Percentiles rank a stretch among this genome's conserved stretches.
Evolutionary conservation across 2,888 invertebrate genomes (phyloP).

Genomic region (Uloborus plumipes): DNA sequence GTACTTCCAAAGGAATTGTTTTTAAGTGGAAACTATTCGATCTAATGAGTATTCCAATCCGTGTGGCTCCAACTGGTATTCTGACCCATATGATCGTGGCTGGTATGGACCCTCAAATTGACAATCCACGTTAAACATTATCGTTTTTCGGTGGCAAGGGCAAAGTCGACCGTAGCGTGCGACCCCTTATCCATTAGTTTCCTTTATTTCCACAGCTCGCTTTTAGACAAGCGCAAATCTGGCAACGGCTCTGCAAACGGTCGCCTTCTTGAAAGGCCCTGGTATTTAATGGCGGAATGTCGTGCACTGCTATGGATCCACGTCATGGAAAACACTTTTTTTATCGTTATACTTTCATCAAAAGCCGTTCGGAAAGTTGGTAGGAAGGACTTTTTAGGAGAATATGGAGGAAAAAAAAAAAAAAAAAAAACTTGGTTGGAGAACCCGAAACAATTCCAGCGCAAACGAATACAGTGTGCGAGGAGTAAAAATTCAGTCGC

Average conservation of each 20-base stretch:
- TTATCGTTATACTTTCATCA: no score
- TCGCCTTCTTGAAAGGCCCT: conserved; percentile 1
- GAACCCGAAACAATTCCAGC: background rate
- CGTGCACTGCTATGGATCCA: conserved; percentile 23
- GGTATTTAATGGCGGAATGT: conserved; percentile 38
- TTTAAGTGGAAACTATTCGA: no score
- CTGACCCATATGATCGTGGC: no score
- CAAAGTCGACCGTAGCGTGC: no score
- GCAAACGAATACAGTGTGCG: conserved; percentile 25
- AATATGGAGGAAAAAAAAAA: conserved; percentile 15
- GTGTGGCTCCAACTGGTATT: no score
- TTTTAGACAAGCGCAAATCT: conserved; percentile 13
- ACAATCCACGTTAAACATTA: no score
- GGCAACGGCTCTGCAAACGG: conserved; percentile 17
- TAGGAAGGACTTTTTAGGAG: conserved; percentile 17
- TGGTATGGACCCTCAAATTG: no score
- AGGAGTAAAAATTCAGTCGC: conserved; percentile 30
- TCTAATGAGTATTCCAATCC: no score
- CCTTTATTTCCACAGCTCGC: no score
- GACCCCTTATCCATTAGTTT: no score
- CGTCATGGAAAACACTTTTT: conserved; percentile 44
- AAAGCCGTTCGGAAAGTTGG: conserved; percentile 19
- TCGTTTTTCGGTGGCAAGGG: no score
- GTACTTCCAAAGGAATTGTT: no score
- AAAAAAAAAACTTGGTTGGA: conserved; percentile 5